Conservation (phyloP, 2,888 invertebrate genomes). For the Carterocephalus palaemon region DNA sequence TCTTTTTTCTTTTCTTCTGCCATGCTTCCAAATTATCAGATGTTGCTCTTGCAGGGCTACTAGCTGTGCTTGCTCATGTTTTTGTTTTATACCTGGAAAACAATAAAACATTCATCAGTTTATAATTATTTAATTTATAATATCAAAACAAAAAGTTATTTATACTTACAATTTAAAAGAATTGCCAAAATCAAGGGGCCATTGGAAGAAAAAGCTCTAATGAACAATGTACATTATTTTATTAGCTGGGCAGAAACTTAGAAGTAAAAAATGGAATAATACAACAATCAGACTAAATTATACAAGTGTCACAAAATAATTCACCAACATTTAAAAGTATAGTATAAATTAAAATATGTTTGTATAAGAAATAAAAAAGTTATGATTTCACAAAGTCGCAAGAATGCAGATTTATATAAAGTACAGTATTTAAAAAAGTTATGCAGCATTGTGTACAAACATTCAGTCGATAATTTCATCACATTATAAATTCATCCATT, state of each 20-base stretch:
- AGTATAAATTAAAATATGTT: slow-evolving; percentile 49
- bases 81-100: slow-evolving; percentile 35
- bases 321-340: slow-evolving; percentile 51
- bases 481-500: slow-evolving; percentile 60
- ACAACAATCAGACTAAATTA: slow-evolving; percentile 65
- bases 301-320: slow-evolving; percentile 62
- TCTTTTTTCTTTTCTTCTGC: slow-evolving; percentile 72
- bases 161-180: slow-evolving; percentile 31
- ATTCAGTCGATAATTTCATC: slow-evolving; percentile 65
- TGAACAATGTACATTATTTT: slow-evolving; percentile 63
- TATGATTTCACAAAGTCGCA: slow-evolving; percentile 49
- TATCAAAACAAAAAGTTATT: neutral
- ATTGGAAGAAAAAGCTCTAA: slow-evolving; percentile 3
- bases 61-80: slow-evolving; percentile 25
- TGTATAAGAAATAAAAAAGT: slow-evolving; percentile 48
- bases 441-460: slow-evolving; percentile 40
- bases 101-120: slow-evolving; percentile 9
- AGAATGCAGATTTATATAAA: slow-evolving; percentile 59
- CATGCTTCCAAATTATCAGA: slow-evolving; percentile 40
- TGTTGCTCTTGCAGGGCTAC: slow-evolving; percentile 25
- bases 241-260: slow-evolving; percentile 54
- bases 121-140: slow-evolving; percentile 2
- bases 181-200: neutral
- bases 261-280: slow-evolving; percentile 67
- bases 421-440: slow-evolving; percentile 41